Conservation (phyloP, 2,797 vertebrate species). For the Poecile montanus region DNA sequence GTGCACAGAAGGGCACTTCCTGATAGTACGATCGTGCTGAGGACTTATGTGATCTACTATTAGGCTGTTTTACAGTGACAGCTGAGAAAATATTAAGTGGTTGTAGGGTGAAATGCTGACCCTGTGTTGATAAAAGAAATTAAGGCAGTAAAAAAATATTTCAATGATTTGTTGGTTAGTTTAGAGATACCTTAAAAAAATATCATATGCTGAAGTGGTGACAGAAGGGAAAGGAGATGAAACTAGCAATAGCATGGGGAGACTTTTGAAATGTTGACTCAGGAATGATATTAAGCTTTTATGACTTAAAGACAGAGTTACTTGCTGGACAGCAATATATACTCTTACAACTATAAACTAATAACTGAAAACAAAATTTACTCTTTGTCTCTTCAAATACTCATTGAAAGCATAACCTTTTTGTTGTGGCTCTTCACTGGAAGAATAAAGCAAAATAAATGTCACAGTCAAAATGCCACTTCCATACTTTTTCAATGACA, state of each 20-base stretch:
- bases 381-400: neutral
- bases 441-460: constrained; percentile 14
- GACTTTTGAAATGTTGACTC: neutral
- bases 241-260: neutral
- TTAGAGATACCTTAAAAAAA: neutral
- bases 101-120: neutral
- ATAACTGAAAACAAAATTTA: neutral
- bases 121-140: neutral
- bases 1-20: neutral
- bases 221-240: neutral
- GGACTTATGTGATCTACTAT: neutral
- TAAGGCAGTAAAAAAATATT: neutral
- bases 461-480: neutral
- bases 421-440: neutral
- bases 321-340: neutral
- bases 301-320: neutral
- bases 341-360: neutral
- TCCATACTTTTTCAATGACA: neutral
- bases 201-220: neutral
- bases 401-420: neutral
- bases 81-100: neutral
- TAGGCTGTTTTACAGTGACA: neutral
- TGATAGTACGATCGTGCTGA: neutral
- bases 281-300: neutral
- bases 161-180: neutral